Evolutionary conservation across 2,113 vertebrate genomes (phyloP), one percentile per base, ranked within the genome.

Genomic region (Bos javanicus): DNA sequence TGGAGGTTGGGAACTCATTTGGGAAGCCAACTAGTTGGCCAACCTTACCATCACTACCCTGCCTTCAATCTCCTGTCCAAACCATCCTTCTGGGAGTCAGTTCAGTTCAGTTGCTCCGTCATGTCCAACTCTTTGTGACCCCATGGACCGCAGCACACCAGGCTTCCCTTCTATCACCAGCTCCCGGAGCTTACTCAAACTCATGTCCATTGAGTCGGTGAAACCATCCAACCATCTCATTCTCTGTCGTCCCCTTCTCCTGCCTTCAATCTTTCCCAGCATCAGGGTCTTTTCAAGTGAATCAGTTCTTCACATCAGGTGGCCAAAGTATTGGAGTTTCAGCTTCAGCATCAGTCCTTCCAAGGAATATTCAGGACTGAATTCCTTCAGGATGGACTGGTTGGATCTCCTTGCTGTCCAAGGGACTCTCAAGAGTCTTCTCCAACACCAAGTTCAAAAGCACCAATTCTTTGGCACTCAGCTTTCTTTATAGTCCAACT

Each of bases 161-260:
- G 67, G 67, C 19, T 39, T 71, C n/a, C 10, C 10, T 71, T 71
- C 67, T n/a, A 71, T 39, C n/a, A 39, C 19, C 67, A 71, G 39
- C 67, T 71, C n/a, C 10, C 9, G 4, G 10, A 39, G 67, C n/a
- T 39, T 71, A 39, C n/a, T 71, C 67, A 71, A 71, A 71, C 19
- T 71, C n/a, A 39, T 13, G n/a, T 39, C n/a, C n/a, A 71, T 71
- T 1, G 0, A 23, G 19, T 23, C 0, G 0, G n/a, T 71, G n/a
- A 71, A 12, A 39, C n/a, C 67, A 23, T 23, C 5, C 10, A 71
- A 23, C 67, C n/a, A 23, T 71, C 67, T 71, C 67, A 39, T 71
- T 2, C 67, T 71, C n/a, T 71, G 67, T 5, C 0, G 0, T 39
- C 67, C 67, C 19, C n/a, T 71, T 71, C 67, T 71, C 67, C 67